A percentile compares a stretch with the other conserved stretches of the same genome.
Conservation (phyloP, 2,797 vertebrate genomes). For the Cephalopachus bancanus region DNA sequence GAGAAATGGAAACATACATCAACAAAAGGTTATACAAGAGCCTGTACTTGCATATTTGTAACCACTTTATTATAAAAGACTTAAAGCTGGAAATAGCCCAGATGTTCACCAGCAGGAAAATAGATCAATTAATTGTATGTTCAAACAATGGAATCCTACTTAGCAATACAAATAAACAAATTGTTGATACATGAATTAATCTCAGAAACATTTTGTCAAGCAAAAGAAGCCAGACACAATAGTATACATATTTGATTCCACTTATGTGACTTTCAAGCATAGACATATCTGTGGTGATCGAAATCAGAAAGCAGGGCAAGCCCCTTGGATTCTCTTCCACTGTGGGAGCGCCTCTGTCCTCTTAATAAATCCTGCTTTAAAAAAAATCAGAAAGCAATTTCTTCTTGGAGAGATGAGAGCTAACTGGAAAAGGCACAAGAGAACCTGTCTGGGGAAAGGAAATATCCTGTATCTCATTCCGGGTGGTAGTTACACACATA, state of each 20-base stretch:
- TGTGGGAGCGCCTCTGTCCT: too few relatives aligned
- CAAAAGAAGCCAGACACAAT: not conserved
- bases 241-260: not conserved
- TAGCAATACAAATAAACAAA: not conserved
- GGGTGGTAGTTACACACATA: not conserved
- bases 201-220: not conserved
- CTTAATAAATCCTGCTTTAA: too few relatives aligned
- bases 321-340: too few relatives aligned
- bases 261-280: not conserved
- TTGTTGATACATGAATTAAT: not conserved
- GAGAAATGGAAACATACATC: not conserved
- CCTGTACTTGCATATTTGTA: not conserved
- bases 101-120: not conserved
- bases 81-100: not conserved
- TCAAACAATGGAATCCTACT: not conserved
- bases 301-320: not conserved
- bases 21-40: not conserved
- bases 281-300: not conserved
- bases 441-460: not conserved
- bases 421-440: not conserved
- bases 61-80: not conserved
- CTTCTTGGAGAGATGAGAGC: not conserved
- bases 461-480: not conserved
- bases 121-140: not conserved
- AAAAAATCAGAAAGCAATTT: not conserved